Evolutionary conservation across 2,888 invertebrate species (phyloP).

Genomic region (Cephonodes hylas): DNA sequence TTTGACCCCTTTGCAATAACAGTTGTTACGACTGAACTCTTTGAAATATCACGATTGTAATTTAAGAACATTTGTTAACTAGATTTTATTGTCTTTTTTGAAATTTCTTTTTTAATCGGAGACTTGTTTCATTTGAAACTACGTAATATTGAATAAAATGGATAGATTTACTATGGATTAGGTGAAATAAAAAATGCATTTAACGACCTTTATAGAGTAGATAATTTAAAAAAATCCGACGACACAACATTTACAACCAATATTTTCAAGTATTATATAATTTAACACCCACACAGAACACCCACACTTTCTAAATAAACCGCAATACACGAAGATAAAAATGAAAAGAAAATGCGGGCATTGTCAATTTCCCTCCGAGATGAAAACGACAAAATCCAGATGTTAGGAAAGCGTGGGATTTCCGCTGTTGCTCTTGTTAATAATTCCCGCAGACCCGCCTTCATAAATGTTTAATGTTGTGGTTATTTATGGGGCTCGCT

Average conservation of each 20-base stretch:
- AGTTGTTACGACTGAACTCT: background rate
- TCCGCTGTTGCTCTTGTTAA: conserved; percentile 32
- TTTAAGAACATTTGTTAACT: background rate
- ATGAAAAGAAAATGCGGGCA: background rate
- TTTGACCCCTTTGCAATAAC: background rate
- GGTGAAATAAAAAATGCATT: no score
- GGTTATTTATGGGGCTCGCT: conserved; percentile 53
- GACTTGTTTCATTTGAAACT: background rate
- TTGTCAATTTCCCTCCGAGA: background rate
- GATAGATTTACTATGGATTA: no score
- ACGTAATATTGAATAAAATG: background rate
- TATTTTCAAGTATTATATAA: background rate
- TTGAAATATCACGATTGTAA: background rate
- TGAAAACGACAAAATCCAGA: conserved; percentile 2
- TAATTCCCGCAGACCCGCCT: conserved; percentile 53
- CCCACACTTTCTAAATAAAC: background rate
- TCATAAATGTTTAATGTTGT: conserved; percentile 60
- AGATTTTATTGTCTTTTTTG: background rate
- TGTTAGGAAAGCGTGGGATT: background rate
- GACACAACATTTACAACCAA: background rate
- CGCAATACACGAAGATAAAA: background rate
- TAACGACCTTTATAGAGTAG: no score
- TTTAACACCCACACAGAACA: background rate
- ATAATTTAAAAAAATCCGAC: no score
- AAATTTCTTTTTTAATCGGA: background rate